Base-by-base conservation (phyloP, 1,140 invertebrate genomes). In the Oedothorax gibbosus region DNA sequence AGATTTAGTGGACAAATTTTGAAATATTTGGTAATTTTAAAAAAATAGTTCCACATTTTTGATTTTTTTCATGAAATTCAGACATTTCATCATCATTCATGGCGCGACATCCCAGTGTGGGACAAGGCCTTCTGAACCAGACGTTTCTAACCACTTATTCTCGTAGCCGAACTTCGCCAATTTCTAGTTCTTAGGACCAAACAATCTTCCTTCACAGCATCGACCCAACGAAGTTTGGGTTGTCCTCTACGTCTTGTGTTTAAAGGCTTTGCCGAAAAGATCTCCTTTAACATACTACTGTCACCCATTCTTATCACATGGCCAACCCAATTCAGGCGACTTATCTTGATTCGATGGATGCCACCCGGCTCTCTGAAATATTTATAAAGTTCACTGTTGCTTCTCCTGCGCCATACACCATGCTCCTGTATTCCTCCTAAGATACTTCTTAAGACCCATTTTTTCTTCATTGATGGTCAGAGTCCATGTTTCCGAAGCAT, bases 61-160 rank as follows among this genome's bases (percentile, higher is more conserved):
- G 35, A 35, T 1, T 35, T 35, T 35, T 35, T 35, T 35, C 5
- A 2, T 35, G n/a, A n/a, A n/a, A n/a, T n/a, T n/a, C n/a, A n/a
- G n/a, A n/a, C n/a, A n/a, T n/a, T 60, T 60, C 57, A 3, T 60
- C 57, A 60, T 60, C 53, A 73, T 73, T 10, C 53, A 20, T 73
- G 53, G 50, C 51, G 11, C 18, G n/a, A 56, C 71, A 54, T 50
- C 51, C 20, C 71, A 12, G 71, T 2, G 51, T 73, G 71, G 49
- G 71, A 6, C 53, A 73, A 73, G 50, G 53, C 71, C 71, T 73
- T 56, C 53, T 73, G 71, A 54, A 73, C 71, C 51, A 73, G 51
- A 18, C 51, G 50, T 20, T 57, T 57, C 71, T 18, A 54, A 18
- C 0, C 68, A 71, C 0, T n/a, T 60, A 11, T 57, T n/a, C n/a